These are phyloP conservation scores for Heliopora coerulea DNA, from an alignment of 92 coral and sea anemone species.

Conservation along the genomic window DNA sequence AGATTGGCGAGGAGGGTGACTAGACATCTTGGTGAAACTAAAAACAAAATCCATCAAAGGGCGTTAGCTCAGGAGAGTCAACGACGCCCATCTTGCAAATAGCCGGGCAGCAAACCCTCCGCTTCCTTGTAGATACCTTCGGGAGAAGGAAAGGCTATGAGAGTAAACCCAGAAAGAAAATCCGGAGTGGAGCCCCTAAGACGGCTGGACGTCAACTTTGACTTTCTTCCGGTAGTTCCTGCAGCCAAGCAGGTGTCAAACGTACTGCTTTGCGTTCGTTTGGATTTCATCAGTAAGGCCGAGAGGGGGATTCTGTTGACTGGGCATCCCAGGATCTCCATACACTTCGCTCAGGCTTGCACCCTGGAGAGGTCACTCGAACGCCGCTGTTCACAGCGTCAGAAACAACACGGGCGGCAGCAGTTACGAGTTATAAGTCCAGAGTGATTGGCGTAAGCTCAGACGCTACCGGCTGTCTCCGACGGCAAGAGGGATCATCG, in stretches of 20 bases:
- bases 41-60: no score
- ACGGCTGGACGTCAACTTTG: not conserved
- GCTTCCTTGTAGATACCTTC: slow-evolving; percentile 17
- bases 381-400: not conserved
- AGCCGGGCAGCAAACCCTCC: no score
- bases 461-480: slow-evolving; percentile 54
- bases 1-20: no score
- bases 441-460: slow-evolving; percentile 40
- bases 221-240: slow-evolving; percentile 33
- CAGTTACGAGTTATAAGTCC: slow-evolving; percentile 31
- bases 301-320: no score
- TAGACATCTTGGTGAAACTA: no score
- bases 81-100: no score
- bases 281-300: slow-evolving; percentile 2
- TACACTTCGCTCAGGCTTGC: no score
- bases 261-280: no score
- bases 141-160: slow-evolving; percentile 18
- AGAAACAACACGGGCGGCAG: slow-evolving; percentile 26
- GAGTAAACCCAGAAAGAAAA: slow-evolving; percentile 22
- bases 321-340: no score
- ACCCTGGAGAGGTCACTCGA: no score
- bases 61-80: no score
- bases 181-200: slow-evolving; percentile 17
- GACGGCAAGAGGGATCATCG: slow-evolving; percentile 64
- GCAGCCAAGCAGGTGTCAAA: no score